Evolutionary conservation across 2,888 invertebrate species (phyloP), one percentile per base, ranked within the genome.

Genomic region (Drosophila hawaiiensis): DNA sequence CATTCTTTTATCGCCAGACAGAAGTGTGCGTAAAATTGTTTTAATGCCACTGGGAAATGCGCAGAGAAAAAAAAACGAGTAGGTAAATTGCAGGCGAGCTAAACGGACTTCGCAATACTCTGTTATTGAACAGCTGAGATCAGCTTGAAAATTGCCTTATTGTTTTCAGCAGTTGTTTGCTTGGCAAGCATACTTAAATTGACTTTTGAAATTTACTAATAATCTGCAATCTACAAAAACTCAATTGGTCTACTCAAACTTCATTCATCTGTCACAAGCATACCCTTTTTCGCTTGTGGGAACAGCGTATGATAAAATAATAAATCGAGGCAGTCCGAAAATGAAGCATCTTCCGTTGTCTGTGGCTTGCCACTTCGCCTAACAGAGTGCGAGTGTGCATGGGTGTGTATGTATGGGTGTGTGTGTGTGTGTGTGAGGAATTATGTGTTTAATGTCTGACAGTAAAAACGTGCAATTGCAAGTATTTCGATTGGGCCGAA

Each of bases 21-120:
- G 54, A 76, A 62, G 66, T 52, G 66, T 68, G 73, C 61, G 78
- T 68, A 81, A 82, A 81, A 74, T 80, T 70, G 67, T 73, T 80
- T 79, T 77, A 77, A 80, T 77, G 59, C 76, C 69, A 55, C 41
- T 49, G 78, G 70, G 56, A 71, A 77, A 66, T 68, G 43, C 39
- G 49, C 22, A 41, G 19, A 58, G 16, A 49, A 73, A 50, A 33
- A 50, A n/a, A 43, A 61, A 29, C 29, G 1, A 58, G 3, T 16
- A 9, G 9, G 2, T 22, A 4, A 1, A 4, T 16, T 16, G 25
- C 25, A 1, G 22, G 47, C 22, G 14, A 47, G 7, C 16, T 31
- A 25, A 14, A 19, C 56, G 31, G 58, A 43, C 58, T 43, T 31
- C 4, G 31, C 3, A 1, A 58, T 58, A 19, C 58, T 33, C 22